Evolutionary conservation across 2,113 vertebrate species (phyloP), one percentile per base, ranked within the genome.

Genomic region (Apteryx owenii): DNA sequence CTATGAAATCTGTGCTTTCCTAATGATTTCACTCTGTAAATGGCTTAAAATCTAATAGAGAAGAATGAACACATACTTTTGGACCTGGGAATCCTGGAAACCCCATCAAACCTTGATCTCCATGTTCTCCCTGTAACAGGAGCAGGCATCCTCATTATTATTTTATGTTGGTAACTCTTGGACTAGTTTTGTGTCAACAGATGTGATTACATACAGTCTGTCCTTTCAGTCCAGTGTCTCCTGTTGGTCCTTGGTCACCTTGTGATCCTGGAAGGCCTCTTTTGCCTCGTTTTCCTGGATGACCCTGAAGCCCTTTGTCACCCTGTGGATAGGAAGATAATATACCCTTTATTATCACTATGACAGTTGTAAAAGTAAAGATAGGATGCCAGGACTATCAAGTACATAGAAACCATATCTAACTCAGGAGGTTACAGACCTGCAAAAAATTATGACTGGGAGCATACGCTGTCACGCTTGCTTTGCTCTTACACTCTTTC

Each of bases 31-130:
- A 83, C 48, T 78, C 64, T 60, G 36, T 77, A 94, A 85, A 89
- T 50, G 65, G 28, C 48, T 94, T 84, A 50, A 83, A 66, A 61
- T 88, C 42, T 36, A 83, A 50, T 10, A 96, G 54, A 96, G 95
- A 89, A 96, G 72, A 87, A 96, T 5, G 1, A 85, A 66, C 40
- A 97, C 98, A 91, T 98, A 99, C 99, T 98, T 98, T 99, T 81
- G 99, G 99, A 33, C 99, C 99, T 94, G 99, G 98, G 89, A 99
- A 99, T 94, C 99, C 99, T 88, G 99, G 99, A 94, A 99, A 99
- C 40, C 99, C 99, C 96, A 97, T 98, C 90, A 99, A 97, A 78
- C 99, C 99, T 96, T 89, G 97, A 94, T 98, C 97, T 95, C 99
- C 99, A 90, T 97, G 77, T 93, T 99, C 99, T 66, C 99, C 99